Conservation (phyloP, 2,888 invertebrate species). For the Drosophila histrio region DNA sequence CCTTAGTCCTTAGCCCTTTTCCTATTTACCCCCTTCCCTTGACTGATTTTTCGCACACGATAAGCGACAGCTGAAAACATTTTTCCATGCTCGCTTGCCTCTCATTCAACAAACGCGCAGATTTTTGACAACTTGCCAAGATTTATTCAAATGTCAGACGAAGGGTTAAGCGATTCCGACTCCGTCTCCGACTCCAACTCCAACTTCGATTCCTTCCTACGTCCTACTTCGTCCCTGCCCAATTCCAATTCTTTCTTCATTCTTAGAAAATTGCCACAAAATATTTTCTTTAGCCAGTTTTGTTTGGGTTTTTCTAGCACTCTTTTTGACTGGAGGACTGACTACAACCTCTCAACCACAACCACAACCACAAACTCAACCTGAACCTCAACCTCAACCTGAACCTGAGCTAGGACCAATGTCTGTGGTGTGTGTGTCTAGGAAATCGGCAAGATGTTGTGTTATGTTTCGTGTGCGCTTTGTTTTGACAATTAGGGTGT, state of each 20-base stretch:
- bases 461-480: constrained; percentile 63
- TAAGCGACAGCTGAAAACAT: constrained; percentile 75
- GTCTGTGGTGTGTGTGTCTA: constrained; percentile 14
- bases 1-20: neutral
- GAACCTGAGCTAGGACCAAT: constrained; percentile 27
- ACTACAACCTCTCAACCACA: constrained; percentile 5
- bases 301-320: constrained; percentile 35
- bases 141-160: constrained; percentile 76
- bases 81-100: constrained; percentile 64
- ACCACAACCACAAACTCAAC: neutral
- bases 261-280: constrained; percentile 59
- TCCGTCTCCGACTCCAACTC: neutral
- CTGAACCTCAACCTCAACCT: constrained; percentile 6
- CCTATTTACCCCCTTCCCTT: neutral
- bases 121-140: constrained; percentile 77
- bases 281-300: constrained; percentile 71
- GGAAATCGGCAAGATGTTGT: no score
- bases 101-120: constrained; percentile 54
- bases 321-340: neutral
- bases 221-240: neutral
- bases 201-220: constrained; percentile 2
- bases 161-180: constrained; percentile 61
- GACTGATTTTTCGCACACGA: constrained; percentile 74
- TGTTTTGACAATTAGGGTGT: constrained; percentile 82
- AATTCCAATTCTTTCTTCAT: constrained; percentile 9